Conservation (phyloP, 2,888 invertebrate species). For the Hartigia nigra region DNA sequence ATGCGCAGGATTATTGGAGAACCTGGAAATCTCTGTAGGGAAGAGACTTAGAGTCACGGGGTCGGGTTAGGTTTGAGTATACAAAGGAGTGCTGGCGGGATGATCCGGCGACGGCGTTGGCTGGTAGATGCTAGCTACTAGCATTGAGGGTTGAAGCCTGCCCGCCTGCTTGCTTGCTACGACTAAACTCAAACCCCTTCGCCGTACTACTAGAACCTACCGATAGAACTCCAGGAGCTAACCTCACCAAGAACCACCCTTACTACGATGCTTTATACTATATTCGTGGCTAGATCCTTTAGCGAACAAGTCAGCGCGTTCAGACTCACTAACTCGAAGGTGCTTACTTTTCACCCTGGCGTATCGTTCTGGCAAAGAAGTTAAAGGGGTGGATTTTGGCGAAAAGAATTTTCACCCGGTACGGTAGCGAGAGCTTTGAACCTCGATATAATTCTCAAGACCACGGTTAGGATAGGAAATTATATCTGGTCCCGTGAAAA, state of each 20-base stretch:
- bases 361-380: slow-evolving; percentile 38
- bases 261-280: not conserved
- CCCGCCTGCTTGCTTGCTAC: not conserved
- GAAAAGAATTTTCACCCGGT: slow-evolving; percentile 41
- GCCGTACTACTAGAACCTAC: slow-evolving; percentile 9
- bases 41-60: slow-evolving; percentile 8
- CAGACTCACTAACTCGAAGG: slow-evolving; percentile 41
- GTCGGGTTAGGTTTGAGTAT: slow-evolving; percentile 26
- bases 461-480: not conserved
- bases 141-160: slow-evolving; percentile 1
- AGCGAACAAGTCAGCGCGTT: slow-evolving; percentile 34
- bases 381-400: slow-evolving; percentile 37
- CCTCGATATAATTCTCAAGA: not conserved
- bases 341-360: slow-evolving; percentile 45
- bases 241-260: not conserved
- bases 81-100: slow-evolving; percentile 30
- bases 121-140: slow-evolving; percentile 26
- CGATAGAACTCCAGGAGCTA: slow-evolving; percentile 3
- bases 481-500: not conserved
- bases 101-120: slow-evolving; percentile 21
- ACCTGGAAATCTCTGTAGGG: slow-evolving; percentile 2
- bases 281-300: slow-evolving; percentile 17
- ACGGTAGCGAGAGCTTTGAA: slow-evolving; percentile 34
- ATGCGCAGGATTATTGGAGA: slow-evolving; percentile 3
- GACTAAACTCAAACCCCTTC: slow-evolving; percentile 13